Base-by-base conservation (phyloP, 1,140 invertebrate species). In the Ctenoplectra terminalis region DNA sequence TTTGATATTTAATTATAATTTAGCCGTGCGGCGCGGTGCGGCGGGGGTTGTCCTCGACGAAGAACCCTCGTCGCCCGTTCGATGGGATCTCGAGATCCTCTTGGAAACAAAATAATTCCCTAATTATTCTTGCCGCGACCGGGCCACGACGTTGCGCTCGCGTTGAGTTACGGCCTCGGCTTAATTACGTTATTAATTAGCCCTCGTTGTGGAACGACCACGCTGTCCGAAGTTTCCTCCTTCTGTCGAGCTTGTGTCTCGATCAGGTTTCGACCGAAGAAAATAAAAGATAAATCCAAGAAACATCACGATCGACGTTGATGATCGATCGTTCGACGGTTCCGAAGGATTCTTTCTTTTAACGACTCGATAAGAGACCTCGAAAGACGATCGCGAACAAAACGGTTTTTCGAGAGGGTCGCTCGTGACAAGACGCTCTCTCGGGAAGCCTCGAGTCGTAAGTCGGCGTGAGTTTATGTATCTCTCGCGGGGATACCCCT, bases 1-100 rank as follows among this genome's bases (percentile, higher is more conserved):
- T 93, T 93, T 92, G 90, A 92, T 92, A 93, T 92, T 92, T 93
- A 92, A 93, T 93, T 92, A 91, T 85, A 90, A 92, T 91, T 92
- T 86, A 50, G 50, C 82, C 74, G 78, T 52, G 63, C 66, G 20
- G 20, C 20, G 60, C 23, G 34, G 69, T 40, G 54, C 64, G 50
- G 48, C 78, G 81, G 85, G 81, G 78, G 75, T 82, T 67, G 82
- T 61, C 67, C 60, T 54, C 67, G 54, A 15, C 46, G 40, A 66
- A 52, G 34, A 60, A 71, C 77, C 63, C 58, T 37, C 48, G 58
- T 52, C 52, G 56, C 34, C 31, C 78, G 50, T 69, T 70, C 88
- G 88, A 90, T 91, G 83, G 74, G 83, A 90, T 90, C 90, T 77
- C 64, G 77, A 86, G 84, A 85, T 89, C 79, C 82, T 74, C 63